Conservation (phyloP, 2,888 invertebrate species). For the Tuta absoluta region DNA sequence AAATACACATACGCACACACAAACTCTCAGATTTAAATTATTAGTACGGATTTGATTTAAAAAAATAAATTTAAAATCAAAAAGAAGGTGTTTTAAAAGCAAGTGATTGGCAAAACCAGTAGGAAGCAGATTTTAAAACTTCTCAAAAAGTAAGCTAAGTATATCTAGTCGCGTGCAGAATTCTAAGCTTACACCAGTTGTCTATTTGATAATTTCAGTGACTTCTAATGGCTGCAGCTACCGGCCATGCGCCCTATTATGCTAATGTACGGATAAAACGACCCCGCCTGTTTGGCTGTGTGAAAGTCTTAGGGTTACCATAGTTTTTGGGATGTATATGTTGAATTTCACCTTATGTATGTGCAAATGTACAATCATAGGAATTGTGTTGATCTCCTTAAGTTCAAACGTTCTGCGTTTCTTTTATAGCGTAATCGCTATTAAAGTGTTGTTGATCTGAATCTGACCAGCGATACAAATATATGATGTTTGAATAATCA, state of each 20-base stretch:
- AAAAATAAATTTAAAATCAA: no score
- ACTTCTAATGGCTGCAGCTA: conserved; percentile 9
- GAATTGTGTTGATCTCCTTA: no score
- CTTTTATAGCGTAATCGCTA: no score
- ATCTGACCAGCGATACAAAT: no score
- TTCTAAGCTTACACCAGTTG: conserved; percentile 2
- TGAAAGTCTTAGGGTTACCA: neutral
- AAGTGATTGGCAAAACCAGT: no score
- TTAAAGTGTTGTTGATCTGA: no score
- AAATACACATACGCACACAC: no score
- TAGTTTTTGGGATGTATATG: neutral
- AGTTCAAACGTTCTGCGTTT: no score
- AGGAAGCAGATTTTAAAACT: neutral
- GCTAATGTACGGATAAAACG: conserved; percentile 11
- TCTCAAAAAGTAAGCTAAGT: neutral
- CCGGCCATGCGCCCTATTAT: conserved; percentile 11
- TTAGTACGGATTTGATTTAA: no score
- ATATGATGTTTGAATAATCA: no score
- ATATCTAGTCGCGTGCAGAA: neutral
- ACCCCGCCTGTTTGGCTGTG: neutral
- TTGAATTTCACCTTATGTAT: neutral
- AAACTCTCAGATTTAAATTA: no score
- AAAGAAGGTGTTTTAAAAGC: no score
- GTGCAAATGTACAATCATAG: neutral
- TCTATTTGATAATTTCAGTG: conserved; percentile 26